Conservation (phyloP, 2,113 vertebrate genomes). For the Fulica atra region DNA sequence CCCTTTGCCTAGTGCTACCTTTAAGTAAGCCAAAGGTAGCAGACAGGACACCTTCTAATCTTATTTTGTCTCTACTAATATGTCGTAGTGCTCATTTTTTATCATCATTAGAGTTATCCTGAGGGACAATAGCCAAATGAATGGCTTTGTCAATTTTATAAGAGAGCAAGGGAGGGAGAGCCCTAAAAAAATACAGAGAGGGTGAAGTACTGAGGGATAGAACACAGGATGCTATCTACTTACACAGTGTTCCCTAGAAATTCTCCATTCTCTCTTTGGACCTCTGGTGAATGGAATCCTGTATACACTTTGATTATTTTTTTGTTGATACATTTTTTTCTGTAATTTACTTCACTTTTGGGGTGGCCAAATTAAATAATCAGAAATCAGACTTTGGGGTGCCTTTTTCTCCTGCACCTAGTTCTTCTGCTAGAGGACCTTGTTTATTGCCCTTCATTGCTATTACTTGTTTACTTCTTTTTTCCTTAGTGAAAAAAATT, state of each 20-base stretch:
- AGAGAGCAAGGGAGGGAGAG: too few species aligned
- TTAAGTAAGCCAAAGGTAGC: background rate
- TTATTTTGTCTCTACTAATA: background rate
- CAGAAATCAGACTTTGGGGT: background rate
- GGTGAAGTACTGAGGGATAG: background rate
- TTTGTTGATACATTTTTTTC: background rate
- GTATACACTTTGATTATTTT: background rate
- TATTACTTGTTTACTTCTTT: background rate
- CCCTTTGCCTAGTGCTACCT: background rate
- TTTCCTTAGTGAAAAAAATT: background rate
- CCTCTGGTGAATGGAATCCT: background rate
- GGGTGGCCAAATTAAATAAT: background rate
- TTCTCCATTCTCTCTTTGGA: background rate
- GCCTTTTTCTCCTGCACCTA: background rate
- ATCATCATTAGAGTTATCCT: background rate
- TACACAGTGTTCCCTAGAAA: background rate
- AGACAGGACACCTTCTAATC: background rate
- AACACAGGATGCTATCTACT: background rate
- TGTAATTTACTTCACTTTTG: background rate
- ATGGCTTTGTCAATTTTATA: background rate
- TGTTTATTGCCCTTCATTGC: background rate
- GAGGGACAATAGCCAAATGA: background rate
- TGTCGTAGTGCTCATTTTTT: background rate
- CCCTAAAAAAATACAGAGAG: background rate
- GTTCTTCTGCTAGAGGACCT: background rate